phyloP scores from a whole-genome alignment of 2,888 invertebrate genomes.

The Tinea trinotella region DNA sequence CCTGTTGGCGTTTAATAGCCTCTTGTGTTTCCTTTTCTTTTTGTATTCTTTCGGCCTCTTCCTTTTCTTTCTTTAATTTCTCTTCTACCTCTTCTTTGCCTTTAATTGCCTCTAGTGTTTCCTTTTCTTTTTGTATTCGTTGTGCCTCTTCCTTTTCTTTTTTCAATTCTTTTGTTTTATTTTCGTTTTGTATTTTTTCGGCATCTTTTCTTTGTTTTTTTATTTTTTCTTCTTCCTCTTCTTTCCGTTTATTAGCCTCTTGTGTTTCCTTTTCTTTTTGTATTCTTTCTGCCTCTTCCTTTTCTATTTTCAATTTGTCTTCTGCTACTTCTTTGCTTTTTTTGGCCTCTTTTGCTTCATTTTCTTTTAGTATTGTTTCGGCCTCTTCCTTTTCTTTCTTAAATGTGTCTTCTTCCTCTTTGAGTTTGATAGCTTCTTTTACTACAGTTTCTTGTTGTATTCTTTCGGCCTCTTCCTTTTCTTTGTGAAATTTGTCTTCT shows the following conservation, averaged over 20 bases:
- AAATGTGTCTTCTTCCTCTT: not conserved
- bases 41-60: not conserved
- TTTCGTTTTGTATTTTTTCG: conserved; percentile 21
- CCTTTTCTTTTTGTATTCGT: not conserved
- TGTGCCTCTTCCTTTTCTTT: conserved; percentile 19
- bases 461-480: no score
- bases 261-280: conserved; percentile 18
- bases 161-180: conserved; percentile 11
- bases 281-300: conserved; percentile 16
- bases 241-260: conserved; percentile 17
- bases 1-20: conserved; percentile 21
- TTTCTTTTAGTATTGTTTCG: no score
- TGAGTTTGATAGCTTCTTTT: not conserved
- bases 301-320: conserved; percentile 11
- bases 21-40: conserved; percentile 5
- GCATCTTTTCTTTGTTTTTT: conserved; percentile 11
- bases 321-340: no score
- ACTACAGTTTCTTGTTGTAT: not conserved
- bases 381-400: conserved; percentile 12
- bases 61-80: conserved; percentile 14
- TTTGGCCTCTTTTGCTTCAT: no score
- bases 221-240: conserved; percentile 17
- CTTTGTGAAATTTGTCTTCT: conserved; percentile 4
- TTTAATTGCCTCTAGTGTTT: not conserved
- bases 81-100: conserved; percentile 17